Evolutionary conservation across 2,888 invertebrate genomes (phyloP), one percentile per base, ranked within the genome.

Genomic region (Heliconius cydno): DNA sequence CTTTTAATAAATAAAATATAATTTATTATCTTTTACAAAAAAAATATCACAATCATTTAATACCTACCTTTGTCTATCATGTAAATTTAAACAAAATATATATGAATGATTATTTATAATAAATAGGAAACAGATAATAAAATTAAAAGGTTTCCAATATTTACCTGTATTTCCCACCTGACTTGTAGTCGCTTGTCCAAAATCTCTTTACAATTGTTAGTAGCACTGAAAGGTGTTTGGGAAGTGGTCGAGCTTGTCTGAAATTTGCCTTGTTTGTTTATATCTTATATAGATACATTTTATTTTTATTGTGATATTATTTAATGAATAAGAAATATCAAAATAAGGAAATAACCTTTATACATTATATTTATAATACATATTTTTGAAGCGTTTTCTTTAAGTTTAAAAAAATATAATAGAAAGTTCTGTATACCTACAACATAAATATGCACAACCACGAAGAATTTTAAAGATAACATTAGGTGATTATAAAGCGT

Each of bases 121-220:
- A 13, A 30, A 30, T 34, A 73, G 12, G 5, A 34, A 73, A 73
- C 6, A 73, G n/a, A 73, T 73, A 30, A 73, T 22, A 34, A 60
- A 73, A 34, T 73, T 7, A 15, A 28, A 52, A 12, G 13, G 28
- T 7, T 19, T 30, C 13, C 3, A 68, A 82, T 82, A 85, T 80
- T 89, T 82, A 96, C 97, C 91, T 97, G 96, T 76, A 98, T 92
- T 87, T 98, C 97, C 98, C 98, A 98, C 84, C 97, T 97, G 25
- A 98, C 97, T 93, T 98, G 98, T 80, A 98, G 93, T 83, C 97
- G 96, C 86, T 97, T 97, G 81, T 97, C 97, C 85, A 98, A 93
- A 84, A 98, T 96, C 90, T 98, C 98, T 82, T 97, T 97, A 92
- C 98, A 98, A 90, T 98, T 98, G 86, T 96, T 96, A 81, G 95